These are phyloP conservation scores for rat (Rattus norvegicus) DNA, from an alignment of 2,113 vertebrate genomes.

Conservation along the genomic window DNA sequence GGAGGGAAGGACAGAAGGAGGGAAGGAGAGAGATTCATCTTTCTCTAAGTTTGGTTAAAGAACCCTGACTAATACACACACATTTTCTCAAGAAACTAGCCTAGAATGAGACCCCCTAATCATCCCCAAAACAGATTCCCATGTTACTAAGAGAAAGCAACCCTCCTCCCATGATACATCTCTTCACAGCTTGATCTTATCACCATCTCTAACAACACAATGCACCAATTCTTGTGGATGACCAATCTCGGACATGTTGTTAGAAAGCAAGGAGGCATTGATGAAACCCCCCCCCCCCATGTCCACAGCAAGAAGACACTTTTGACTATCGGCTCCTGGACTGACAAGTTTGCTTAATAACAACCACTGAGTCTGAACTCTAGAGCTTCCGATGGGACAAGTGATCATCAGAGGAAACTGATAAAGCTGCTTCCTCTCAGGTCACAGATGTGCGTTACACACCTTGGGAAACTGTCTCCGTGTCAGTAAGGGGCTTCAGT, in stretches of 20 bases:
- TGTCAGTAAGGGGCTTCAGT: neutral
- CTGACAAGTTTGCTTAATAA: neutral
- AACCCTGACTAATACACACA: no score
- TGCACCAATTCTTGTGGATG: neutral
- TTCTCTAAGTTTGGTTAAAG: no score
- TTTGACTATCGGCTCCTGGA: neutral
- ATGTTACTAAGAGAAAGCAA: neutral
- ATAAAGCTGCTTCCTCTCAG: neutral
- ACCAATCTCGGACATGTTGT: neutral
- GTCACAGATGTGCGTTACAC: neutral
- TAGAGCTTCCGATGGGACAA: neutral
- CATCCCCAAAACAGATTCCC: neutral
- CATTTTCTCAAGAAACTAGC: no score
- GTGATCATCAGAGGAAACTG: neutral
- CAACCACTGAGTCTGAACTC: neutral
- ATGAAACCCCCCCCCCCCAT: neutral
- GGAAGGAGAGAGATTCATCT: no score
- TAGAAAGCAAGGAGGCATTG: neutral
- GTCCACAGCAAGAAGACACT: neutral
- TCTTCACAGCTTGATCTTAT: neutral
- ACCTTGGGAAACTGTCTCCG: neutral
- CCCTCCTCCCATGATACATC: neutral
- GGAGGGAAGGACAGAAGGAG: no score
- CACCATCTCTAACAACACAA: neutral
- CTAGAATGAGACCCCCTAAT: neutral